A percentile compares a stretch with the other conserved stretches of the same genome.
Conservation (phyloP, 2,888 invertebrate genomes). For the Lasius platythorax region DNA sequence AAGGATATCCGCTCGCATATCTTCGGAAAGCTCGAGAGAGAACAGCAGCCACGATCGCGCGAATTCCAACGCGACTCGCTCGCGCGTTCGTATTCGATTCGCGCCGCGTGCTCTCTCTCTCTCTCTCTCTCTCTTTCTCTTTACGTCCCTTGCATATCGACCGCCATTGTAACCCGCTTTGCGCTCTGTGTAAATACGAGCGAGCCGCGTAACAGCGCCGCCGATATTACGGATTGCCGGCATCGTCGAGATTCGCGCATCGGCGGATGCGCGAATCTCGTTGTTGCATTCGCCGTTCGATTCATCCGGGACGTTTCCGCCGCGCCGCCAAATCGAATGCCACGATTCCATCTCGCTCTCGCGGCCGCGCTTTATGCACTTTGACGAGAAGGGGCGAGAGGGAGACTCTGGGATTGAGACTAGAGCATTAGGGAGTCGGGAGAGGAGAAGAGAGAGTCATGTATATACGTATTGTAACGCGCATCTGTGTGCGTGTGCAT, state of each 20-base stretch:
- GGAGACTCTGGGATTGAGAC: conserved; percentile 26
- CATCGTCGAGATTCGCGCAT: conserved; percentile 58
- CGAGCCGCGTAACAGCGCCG: conserved; percentile 60
- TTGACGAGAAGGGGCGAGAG: conserved; percentile 32
- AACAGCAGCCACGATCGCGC: conserved; percentile 57
- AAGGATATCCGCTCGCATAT: conserved; percentile 39
- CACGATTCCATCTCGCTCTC: conserved; percentile 45
- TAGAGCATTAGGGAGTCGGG: conserved; percentile 37
- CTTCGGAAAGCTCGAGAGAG: background rate
- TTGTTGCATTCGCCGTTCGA: conserved; percentile 57
- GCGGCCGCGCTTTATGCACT: conserved; percentile 45
- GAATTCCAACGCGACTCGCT: conserved; percentile 69
- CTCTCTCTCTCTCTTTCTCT: background rate
- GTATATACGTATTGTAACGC: background rate
- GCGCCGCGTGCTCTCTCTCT: conserved; percentile 48
- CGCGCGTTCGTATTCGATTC: conserved; percentile 59
- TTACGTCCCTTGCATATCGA: conserved; percentile 43
- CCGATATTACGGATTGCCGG: conserved; percentile 70
- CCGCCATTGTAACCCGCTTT: conserved; percentile 66
- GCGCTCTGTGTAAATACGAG: conserved; percentile 69
- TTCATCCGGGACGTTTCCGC: conserved; percentile 52
- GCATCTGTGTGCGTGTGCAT: background rate
- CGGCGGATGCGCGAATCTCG: conserved; percentile 51
- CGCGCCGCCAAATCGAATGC: conserved; percentile 57
- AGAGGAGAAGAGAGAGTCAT: background rate